Evolutionary conservation across 2,113 vertebrate species (phyloP), one percentile per base, ranked within the genome.

Genomic region (Forbesichthys papilliferus): DNA sequence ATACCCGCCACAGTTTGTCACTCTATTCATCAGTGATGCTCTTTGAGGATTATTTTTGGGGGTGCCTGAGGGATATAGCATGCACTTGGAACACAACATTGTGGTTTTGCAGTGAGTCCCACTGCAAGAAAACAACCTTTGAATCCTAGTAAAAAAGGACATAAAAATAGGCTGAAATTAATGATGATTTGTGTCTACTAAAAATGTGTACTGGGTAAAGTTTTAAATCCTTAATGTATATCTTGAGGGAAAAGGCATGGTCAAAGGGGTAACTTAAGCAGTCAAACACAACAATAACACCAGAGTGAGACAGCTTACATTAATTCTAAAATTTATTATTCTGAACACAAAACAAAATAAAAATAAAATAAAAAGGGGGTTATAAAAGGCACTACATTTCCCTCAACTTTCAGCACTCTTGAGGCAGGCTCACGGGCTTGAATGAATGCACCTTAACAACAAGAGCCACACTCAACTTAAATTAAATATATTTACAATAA

Each of bases 401-500:
- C 77, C 81, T 82, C 81, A 74, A 80, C 68, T 70, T 88, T 84
- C 75, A 52, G 48, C 34, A 65, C 80, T 74, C 1, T 27, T 27
- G 27, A 27, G 27, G 27, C 27, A 3, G 27, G 27, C 27, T 27
- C 27, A 27, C 64, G 80, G 48, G 64, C 51, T 69, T 33, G 57
- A 59, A 82, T 80, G 80, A 82, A 82, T 69, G 71, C 74, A 81
- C 77, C 79, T 80, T 73, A 85, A 85, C 85, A 86, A 80, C 83
- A 86, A 87, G 74, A 83, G 82, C 71, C 72, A 84, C 79, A 74
- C 75, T 74, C 68, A 76, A 84, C 66, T 82, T 88, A 87, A 91
- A 91, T 93, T 93, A 94, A 93, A 94, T 93, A 93, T 92, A 91
- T 87, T 87, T 90, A 93, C 87, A 93, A 92, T 93, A 94, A 93